Evolutionary conservation across 2,888 invertebrate genomes (phyloP), one percentile per base, ranked within the genome.

Genomic region (Lasiommata megera): DNA sequence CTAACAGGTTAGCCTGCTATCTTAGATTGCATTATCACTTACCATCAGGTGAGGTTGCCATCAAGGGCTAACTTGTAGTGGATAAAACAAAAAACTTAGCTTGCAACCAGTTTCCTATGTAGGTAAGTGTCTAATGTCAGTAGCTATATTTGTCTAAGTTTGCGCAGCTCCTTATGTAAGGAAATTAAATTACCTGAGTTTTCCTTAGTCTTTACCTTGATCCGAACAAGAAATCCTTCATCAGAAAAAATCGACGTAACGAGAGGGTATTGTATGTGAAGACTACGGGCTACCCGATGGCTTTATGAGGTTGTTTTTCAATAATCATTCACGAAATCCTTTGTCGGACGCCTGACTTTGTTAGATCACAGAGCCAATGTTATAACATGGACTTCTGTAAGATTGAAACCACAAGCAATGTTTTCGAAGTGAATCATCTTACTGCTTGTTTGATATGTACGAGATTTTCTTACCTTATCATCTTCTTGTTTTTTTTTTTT

Each of bases 291-390:
- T 55, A 57, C 53, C 62, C 54, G 73, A 73, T 76, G 72, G 77
- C 62, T 69, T 76, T 74, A 67, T 67, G 64, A 64, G 63, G 69
- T 71, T 80, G 82, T 70, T 82, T 84, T 83, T 83, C 84, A 84
- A 86, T 86, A 82, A 84, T 82, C 84, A 83, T 85, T 80, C 73
- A 73, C 72, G 67, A 68, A 82, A 83, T 83, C 80, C 82, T 81
- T 77, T 72, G 77, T 66, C 74, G 68, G 72, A 74, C 74, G 65
- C 67, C 72, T 69, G 71, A 71, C 69, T 74, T 74, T 74, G 70
- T 72, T 51, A 47, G 47, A 52, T 56, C 55, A 54, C 56, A 31
- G 6, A 46, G 11, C 18, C 23, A 28, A 18, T 23, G 23, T 23
- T 23, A 23, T 23, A 23, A 23, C 23, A 23, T 23, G 23, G 23